phyloP scores from a whole-genome alignment of 2,113 vertebrate species.

The Etia nguti region DNA sequence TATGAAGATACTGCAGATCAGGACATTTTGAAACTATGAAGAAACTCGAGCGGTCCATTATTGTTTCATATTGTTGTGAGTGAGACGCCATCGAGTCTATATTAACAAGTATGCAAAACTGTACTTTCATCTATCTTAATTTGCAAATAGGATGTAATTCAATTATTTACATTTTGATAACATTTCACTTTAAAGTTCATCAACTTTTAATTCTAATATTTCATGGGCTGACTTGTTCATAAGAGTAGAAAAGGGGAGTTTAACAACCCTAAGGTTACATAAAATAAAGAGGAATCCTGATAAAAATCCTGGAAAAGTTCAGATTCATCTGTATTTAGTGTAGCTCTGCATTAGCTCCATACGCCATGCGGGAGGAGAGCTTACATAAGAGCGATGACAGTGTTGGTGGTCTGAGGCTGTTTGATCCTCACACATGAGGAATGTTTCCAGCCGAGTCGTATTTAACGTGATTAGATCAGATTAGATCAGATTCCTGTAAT shows the following conservation, averaged over 20 bases:
- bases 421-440: background rate
- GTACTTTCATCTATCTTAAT: background rate
- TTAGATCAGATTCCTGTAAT: background rate
- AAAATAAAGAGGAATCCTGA: background rate
- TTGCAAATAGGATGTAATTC: background rate
- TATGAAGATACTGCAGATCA: background rate
- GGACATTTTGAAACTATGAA: background rate
- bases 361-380: background rate
- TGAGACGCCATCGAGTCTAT: background rate
- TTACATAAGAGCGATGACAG: background rate
- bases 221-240: background rate
- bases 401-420: background rate
- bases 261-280: background rate
- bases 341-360: background rate
- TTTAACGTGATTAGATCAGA: background rate
- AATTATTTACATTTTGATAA: background rate
- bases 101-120: background rate
- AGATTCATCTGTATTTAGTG: background rate
- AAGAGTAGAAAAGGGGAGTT: background rate
- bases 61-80: background rate
- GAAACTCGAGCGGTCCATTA: background rate
- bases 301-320: background rate
- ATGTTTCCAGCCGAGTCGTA: background rate
- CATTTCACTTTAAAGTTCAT: background rate
- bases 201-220: background rate